Conservation (phyloP, 2,888 invertebrate genomes). For the Entomobrya proxima region DNA sequence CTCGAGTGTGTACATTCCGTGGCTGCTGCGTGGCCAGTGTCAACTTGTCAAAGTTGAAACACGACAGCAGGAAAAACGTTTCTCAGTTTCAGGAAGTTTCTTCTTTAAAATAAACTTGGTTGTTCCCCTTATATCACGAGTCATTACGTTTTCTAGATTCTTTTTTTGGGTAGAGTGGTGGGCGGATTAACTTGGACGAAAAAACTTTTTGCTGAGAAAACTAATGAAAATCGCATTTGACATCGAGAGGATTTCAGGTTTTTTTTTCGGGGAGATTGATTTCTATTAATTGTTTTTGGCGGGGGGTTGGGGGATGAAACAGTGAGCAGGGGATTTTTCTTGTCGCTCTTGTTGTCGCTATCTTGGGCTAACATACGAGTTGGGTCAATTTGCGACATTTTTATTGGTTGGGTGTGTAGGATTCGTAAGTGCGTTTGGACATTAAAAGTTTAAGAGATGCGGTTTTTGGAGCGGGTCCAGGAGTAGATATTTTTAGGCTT, state of each 20-base stretch:
- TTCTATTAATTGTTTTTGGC: background rate
- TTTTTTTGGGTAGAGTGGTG: background rate
- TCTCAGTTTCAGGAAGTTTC: slow-evolving; percentile 31
- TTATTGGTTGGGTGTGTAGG: background rate
- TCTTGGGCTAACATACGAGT: background rate
- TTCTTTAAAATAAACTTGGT: background rate
- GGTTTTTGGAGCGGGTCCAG: background rate
- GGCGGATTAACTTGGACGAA: slow-evolving; percentile 46
- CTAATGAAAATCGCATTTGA: slow-evolving; percentile 47
- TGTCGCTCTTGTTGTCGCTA: background rate
- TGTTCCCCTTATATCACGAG: background rate
- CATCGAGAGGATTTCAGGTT: slow-evolving; percentile 9
- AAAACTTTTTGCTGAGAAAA: background rate
- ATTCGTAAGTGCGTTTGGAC: background rate
- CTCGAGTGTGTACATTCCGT: background rate
- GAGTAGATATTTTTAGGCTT: background rate
- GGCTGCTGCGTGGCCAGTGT: slow-evolving; percentile 20
- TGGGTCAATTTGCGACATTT: background rate
- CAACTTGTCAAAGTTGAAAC: slow-evolving; percentile 29
- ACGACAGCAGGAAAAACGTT: background rate
- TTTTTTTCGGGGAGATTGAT: background rate
- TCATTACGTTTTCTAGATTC: background rate
- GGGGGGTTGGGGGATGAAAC: background rate
- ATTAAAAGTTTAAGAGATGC: no score
- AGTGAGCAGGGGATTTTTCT: background rate